phyloP scores from a whole-genome alignment of 2,113 vertebrate genomes.

The Triplophysa tibetana region DNA sequence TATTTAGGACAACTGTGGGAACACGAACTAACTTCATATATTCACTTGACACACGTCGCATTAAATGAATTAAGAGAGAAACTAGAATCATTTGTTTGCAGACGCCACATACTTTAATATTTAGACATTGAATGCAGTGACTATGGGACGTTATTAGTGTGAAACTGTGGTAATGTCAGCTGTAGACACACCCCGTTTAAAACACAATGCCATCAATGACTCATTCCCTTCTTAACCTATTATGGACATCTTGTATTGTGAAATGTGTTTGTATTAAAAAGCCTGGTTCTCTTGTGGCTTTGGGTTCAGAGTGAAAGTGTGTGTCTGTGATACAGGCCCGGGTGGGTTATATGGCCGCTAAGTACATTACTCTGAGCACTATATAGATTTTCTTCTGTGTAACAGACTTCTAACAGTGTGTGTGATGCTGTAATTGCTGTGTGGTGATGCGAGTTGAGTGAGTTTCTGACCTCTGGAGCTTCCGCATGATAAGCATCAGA shows the following conservation, averaged over 20 bases:
- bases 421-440: constrained; percentile 4
- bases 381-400: constrained; percentile 6
- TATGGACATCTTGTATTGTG: constrained; percentile 6
- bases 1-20: too few species aligned
- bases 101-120: neutral
- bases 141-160: neutral
- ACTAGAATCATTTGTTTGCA: too few species aligned
- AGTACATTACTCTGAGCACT: neutral
- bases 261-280: neutral
- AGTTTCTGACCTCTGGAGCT: too few species aligned
- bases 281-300: neutral
- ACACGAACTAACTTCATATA: too few species aligned
- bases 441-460: neutral
- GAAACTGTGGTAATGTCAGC: neutral
- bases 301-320: neutral
- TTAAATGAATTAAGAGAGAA: too few species aligned
- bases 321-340: neutral
- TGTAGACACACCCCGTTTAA: neutral
- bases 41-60: too few species aligned
- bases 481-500: neutral
- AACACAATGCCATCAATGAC: constrained; percentile 11
- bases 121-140: neutral
- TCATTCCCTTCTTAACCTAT: constrained; percentile 2
- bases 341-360: constrained; percentile 1
- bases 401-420: neutral